phyloP scores from a whole-genome alignment of 2,888 invertebrate genomes.

The Tenthredo amoena region DNA sequence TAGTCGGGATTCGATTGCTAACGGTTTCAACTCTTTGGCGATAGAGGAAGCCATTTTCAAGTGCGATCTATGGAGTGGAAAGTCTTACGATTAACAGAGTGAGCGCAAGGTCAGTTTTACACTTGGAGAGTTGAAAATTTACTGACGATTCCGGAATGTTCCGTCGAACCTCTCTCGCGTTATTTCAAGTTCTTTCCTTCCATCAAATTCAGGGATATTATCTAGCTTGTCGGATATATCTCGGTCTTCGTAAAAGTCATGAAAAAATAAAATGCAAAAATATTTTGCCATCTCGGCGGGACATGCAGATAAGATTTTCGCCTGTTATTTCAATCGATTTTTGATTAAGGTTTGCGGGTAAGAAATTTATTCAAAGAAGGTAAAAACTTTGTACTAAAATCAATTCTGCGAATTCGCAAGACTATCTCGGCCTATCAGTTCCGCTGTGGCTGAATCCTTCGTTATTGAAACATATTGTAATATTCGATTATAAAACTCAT shows the following conservation, averaged over 20 bases:
- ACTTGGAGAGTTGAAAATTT: not conserved
- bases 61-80: constrained; percentile 26
- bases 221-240: not conserved
- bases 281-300: not conserved
- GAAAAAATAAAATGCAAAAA: not conserved
- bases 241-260: not conserved
- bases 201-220: not conserved
- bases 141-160: not conserved
- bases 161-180: not conserved
- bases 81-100: constrained; percentile 19
- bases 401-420: not conserved
- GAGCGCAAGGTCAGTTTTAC: not conserved
- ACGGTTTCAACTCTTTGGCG: constrained; percentile 23
- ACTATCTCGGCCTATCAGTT: constrained; percentile 23
- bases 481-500: constrained; percentile 47
- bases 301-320: not conserved
- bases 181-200: not conserved
- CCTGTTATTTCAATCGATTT: not conserved
- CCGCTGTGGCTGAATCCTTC: constrained; percentile 33
- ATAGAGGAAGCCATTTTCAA: constrained; percentile 29
- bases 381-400: not conserved
- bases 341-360: too few species aligned
- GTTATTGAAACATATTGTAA: constrained; percentile 39
- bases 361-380: constrained; percentile 3
- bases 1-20: not conserved